These are phyloP conservation scores for Aphidius gifuensis DNA, from an alignment of 1,140 invertebrate species.

Conservation along the genomic window DNA sequence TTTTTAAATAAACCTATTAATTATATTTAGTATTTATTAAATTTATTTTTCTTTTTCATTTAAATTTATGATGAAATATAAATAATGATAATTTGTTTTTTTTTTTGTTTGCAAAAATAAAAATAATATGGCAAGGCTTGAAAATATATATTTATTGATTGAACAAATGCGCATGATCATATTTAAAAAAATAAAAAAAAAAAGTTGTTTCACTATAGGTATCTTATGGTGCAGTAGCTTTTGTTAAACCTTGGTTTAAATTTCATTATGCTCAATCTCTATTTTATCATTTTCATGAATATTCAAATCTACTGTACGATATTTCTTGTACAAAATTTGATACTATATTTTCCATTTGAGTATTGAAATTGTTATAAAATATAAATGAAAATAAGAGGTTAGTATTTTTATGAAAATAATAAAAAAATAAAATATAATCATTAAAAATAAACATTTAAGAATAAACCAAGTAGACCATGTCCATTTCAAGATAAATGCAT, in stretches of 20 bases:
- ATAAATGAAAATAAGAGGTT: neutral
- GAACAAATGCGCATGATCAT: conserved; percentile 37
- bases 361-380: no score
- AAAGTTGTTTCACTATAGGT: no score
- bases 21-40: no score
- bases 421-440: conserved; percentile 3
- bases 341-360: no score
- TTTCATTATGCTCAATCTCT: conserved; percentile 54
- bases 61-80: no score
- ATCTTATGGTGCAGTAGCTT: neutral
- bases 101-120: no score
- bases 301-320: conserved; percentile 39
- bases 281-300: conserved; percentile 54
- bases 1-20: no score
- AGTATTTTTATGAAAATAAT: neutral
- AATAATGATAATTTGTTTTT: no score
- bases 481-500: conserved; percentile 19
- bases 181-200: conserved; percentile 16
- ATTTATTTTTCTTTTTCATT: no score
- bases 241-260: conserved; percentile 51
- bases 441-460: neutral
- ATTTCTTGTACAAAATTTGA: no score
- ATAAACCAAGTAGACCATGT: conserved; percentile 38
- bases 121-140: no score
- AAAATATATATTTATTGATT: conserved; percentile 33